phyloP scores from a whole-genome alignment of 92 coral and sea anemone genomes.

The Bergia puertoricense region DNA sequence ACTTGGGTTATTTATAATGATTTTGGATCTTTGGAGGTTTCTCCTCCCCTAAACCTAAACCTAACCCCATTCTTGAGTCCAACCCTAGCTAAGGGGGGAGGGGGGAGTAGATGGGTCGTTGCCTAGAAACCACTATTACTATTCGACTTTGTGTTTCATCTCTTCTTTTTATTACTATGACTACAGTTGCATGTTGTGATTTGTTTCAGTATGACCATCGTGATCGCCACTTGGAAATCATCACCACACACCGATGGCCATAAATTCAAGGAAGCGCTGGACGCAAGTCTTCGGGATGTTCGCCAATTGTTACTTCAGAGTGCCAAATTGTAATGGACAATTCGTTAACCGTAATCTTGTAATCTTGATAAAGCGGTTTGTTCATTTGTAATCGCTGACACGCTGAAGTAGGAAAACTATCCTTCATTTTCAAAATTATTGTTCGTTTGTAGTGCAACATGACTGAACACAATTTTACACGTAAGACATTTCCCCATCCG shows the following conservation, averaged over 20 bases:
- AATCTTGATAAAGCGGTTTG: neutral
- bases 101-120: too few species aligned
- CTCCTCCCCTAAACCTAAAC: too few species aligned
- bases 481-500: too few species aligned
- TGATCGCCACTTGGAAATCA: constrained; percentile 57
- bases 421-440: neutral
- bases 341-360: neutral
- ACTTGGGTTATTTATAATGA: too few species aligned
- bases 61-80: too few species aligned
- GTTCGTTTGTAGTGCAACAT: neutral
- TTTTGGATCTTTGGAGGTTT: too few species aligned
- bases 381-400: neutral
- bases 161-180: neutral
- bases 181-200: neutral
- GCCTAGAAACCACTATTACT: too few species aligned
- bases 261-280: constrained; percentile 57
- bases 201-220: constrained; percentile 43
- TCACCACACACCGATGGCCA: constrained; percentile 66
- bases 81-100: too few species aligned
- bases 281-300: constrained; percentile 61
- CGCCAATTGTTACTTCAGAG: constrained; percentile 44
- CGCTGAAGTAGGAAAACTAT: neutral
- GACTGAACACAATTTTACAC: neutral
- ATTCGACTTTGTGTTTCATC: too few species aligned
- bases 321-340: constrained; percentile 58